Conservation (phyloP, 2,888 invertebrate genomes). For the Xylocampa areola region DNA sequence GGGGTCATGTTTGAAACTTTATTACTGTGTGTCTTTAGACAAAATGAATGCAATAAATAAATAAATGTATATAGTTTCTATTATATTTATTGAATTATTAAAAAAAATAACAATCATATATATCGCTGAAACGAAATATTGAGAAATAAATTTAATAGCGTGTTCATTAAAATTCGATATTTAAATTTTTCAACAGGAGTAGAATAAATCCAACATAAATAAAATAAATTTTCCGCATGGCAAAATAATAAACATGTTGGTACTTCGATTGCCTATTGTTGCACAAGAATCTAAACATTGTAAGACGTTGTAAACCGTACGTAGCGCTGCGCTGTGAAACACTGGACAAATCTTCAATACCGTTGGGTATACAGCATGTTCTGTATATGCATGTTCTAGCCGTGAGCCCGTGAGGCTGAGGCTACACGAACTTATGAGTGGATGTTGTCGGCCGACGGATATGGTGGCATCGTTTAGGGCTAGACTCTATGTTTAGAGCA, state of each 20-base stretch:
- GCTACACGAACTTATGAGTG: conserved; percentile 76
- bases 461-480: conserved; percentile 86
- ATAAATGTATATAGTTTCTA: too few relatives aligned
- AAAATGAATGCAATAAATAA: too few relatives aligned
- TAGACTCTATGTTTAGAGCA: conserved; percentile 84
- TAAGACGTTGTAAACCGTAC: conserved; percentile 47
- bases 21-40: too few relatives aligned
- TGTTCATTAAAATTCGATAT: too few relatives aligned
- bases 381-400: conserved; percentile 46
- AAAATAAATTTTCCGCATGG: conserved; percentile 18
- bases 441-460: conserved; percentile 79
- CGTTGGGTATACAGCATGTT: conserved; percentile 45
- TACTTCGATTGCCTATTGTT: conserved; percentile 44
- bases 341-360: conserved; percentile 59
- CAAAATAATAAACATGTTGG: conserved; percentile 38
- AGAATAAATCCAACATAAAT: not conserved
- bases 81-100: too few relatives aligned
- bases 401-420: conserved; percentile 64
- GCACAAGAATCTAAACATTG: conserved; percentile 46
- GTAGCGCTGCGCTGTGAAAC: conserved; percentile 53
- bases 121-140: too few relatives aligned
- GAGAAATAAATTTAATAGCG: too few relatives aligned
- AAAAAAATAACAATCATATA: too few relatives aligned
- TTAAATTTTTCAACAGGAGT: too few relatives aligned
- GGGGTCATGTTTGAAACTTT: too few relatives aligned